These are phyloP conservation scores for Empis livida DNA, from an alignment of 2,888 invertebrate species.

Conservation along the genomic window DNA sequence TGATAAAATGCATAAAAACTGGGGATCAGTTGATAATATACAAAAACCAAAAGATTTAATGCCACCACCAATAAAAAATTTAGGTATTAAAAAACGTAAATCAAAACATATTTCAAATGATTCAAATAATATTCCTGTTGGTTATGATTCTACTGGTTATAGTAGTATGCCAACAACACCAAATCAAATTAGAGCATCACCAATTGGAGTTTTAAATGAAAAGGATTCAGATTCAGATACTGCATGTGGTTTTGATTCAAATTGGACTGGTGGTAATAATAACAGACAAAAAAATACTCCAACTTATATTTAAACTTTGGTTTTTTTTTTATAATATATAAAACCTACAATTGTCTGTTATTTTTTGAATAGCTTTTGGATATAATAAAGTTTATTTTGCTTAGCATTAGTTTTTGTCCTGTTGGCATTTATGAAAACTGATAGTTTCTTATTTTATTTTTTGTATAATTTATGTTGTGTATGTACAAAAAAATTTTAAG, in stretches of 20 bases:
- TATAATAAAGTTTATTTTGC: too few species aligned
- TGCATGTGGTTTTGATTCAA: constrained; percentile 72
- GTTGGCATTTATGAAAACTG: too few species aligned
- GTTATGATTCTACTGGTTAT: constrained; percentile 39
- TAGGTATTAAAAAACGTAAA: constrained; percentile 47
- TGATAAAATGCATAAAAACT: constrained; percentile 69
- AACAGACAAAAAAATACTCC: constrained; percentile 7
- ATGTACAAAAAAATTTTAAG: too few species aligned
- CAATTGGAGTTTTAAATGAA: constrained; percentile 13
- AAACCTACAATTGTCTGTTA: too few species aligned
- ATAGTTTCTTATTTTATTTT: too few species aligned
- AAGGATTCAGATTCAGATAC: constrained; percentile 75
- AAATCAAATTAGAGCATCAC: constrained; percentile 37
- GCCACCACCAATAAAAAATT: constrained; percentile 63
- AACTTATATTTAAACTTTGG: constrained; percentile 7
- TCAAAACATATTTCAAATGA: background rate
- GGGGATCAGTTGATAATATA: constrained; percentile 85
- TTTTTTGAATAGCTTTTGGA: too few species aligned
- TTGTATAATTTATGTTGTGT: too few species aligned
- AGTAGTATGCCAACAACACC: constrained; percentile 58
- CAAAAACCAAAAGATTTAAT: constrained; percentile 44
- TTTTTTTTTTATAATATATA: too few species aligned
- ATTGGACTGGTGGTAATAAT: constrained; percentile 42
- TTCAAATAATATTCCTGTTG: constrained; percentile 24
- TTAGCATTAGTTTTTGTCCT: too few species aligned